Percentiles rank a stretch among this genome's conserved stretches.
Evolutionary conservation across 2,113 vertebrate species (phyloP).

Genomic region (Rhinichthys klamathensis): DNA sequence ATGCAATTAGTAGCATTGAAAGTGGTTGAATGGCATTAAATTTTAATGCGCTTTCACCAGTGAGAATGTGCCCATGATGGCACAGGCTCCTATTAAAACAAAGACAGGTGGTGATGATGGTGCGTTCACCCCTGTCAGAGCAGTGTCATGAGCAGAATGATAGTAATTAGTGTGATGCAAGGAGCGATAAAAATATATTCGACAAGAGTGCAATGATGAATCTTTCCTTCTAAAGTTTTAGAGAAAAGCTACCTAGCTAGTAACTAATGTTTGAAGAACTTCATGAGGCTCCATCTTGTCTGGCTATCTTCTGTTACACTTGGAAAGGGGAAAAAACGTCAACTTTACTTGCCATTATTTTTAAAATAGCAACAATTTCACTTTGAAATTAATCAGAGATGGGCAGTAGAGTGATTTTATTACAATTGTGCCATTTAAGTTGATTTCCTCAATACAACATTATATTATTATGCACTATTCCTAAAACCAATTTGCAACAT

Average conservation of each 20-base stretch:
- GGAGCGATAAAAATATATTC: constrained; percentile 5
- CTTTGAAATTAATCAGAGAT: not conserved
- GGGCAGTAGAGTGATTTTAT: not conserved
- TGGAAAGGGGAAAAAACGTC: not conserved
- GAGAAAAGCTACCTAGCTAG: constrained; percentile 1
- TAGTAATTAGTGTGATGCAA: constrained; percentile 36
- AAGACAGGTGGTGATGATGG: constrained; percentile 30
- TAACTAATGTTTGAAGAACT: not conserved
- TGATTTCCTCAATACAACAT: not conserved
- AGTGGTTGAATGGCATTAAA: constrained; percentile 48
- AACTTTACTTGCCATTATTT: not conserved
- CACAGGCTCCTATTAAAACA: constrained; percentile 22
- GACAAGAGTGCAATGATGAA: not conserved
- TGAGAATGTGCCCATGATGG: constrained; percentile 8
- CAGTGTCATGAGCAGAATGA: constrained; percentile 11
- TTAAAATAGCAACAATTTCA: not conserved
- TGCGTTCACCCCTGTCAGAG: constrained; percentile 30
- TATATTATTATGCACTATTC: not conserved
- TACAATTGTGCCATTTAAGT: not conserved
- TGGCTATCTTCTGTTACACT: not conserved
- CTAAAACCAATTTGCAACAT: not conserved
- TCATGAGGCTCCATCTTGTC: not conserved
- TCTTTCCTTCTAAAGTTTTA: constrained; percentile 11
- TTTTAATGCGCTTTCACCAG: constrained; percentile 41
- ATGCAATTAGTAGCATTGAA: constrained; percentile 41